A percentile compares a stretch with the other conserved stretches of the same genome.
Evolutionary conservation across 2,113 vertebrate genomes (phyloP).

Genomic region (Climacteris rufus): DNA sequence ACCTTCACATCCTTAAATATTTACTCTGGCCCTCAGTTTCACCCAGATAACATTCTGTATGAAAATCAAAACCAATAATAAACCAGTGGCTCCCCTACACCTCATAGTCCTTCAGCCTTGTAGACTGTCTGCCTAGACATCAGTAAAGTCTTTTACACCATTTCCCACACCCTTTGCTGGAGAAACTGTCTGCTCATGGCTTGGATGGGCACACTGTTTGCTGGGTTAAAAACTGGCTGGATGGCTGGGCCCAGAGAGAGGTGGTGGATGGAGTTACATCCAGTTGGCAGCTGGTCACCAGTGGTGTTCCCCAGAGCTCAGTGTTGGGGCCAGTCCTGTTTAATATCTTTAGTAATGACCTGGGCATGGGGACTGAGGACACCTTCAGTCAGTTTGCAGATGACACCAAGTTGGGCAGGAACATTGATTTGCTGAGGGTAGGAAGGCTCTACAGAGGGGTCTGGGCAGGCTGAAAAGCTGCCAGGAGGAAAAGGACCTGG

Average conservation of each 20-base stretch:
- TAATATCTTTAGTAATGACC: neutral
- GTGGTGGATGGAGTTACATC: neutral
- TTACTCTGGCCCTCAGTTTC: neutral
- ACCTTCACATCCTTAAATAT: neutral
- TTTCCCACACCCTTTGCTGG: neutral
- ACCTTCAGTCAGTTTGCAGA: neutral
- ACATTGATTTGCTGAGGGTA: neutral
- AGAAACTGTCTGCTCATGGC: neutral
- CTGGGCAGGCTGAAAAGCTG: neutral
- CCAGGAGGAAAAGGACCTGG: neutral
- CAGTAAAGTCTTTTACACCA: neutral
- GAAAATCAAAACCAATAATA: neutral
- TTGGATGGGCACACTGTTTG: neutral
- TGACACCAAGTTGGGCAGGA: fast-evolving
- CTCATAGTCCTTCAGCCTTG: neutral
- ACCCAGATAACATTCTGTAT: neutral
- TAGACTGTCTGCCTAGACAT: neutral
- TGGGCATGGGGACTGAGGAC: neutral
- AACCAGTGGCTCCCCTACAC: neutral
- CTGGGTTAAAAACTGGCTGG: neutral
- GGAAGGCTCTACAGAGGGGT: neutral
- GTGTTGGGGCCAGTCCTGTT: neutral
- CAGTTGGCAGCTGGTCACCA: neutral
- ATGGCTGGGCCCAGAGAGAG: neutral
- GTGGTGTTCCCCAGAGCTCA: neutral